Conservation (phyloP, 1,140 invertebrate species). For the Magallana gigas region DNA sequence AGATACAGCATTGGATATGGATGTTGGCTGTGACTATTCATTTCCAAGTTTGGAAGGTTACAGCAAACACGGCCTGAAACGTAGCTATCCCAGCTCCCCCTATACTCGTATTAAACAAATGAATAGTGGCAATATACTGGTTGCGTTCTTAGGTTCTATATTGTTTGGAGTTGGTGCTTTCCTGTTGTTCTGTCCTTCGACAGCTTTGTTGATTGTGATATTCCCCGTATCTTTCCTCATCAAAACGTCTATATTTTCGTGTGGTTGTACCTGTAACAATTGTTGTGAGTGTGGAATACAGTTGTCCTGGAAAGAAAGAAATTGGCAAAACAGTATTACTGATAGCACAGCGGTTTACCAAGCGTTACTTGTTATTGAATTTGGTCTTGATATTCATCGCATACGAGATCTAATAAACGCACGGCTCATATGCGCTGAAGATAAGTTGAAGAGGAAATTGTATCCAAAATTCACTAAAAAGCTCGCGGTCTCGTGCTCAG, state of each 20-base stretch:
- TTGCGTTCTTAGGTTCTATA: slow-evolving; percentile 33
- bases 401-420: slow-evolving; percentile 79
- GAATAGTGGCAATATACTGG: slow-evolving; percentile 38
- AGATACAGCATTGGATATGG: slow-evolving; percentile 44
- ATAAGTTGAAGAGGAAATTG: slow-evolving; percentile 75
- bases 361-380: slow-evolving; percentile 81
- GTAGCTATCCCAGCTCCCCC: slow-evolving; percentile 54
- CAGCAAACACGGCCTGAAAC: slow-evolving; percentile 52
- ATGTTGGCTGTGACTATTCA: slow-evolving; percentile 45
- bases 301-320: slow-evolving; percentile 47
- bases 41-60: slow-evolving; percentile 51
- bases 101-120: slow-evolving; percentile 46
- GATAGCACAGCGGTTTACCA: slow-evolving; percentile 79
- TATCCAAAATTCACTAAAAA: slow-evolving; percentile 81
- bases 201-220: slow-evolving; percentile 45
- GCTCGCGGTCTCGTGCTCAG: slow-evolving; percentile 70
- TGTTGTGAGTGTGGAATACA: slow-evolving; percentile 51
- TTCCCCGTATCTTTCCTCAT: slow-evolving; percentile 53
- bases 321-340: slow-evolving; percentile 24
- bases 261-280: slow-evolving; percentile 57
- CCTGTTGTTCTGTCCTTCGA: slow-evolving; percentile 49
- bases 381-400: slow-evolving; percentile 78
- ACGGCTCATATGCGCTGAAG: slow-evolving; percentile 79
- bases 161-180: slow-evolving; percentile 45
- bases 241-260: slow-evolving; percentile 55